Evolutionary conservation across 2,113 vertebrate species (phyloP), one percentile per base, ranked within the genome.

Genomic region (Pedetes capensis): DNA sequence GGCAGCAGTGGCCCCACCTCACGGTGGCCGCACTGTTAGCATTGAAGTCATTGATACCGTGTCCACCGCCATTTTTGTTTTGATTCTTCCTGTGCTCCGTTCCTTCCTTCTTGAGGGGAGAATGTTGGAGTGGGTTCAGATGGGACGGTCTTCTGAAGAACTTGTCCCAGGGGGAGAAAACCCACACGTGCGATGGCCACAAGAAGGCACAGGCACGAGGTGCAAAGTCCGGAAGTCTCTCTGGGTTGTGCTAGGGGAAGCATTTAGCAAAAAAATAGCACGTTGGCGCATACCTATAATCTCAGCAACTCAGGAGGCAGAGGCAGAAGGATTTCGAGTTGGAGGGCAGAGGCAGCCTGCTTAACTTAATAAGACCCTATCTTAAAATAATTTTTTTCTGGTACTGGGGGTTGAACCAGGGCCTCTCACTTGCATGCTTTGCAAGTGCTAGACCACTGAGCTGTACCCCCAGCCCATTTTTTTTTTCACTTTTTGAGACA

Each of bases 181-280:
- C 32, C 7, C 68, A 25, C 78, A 42, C 0, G 0, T 32, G 37
- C 11, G 55, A 8, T 34, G n/a, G 51, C 25, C 34, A 5, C 17
- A 1, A 13, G 1, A 32, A 80, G 32, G n/a, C 27, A 1, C 3
- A 3, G 27, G 0, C 1, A 0, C 23, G 80, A 27, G 5, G 42
- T 23, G 8, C 1, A 2, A 49, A 51, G 29, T 10, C 51, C 18
- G 14, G 32, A 32, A 59, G 20, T 64, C 20, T 17, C 13, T 78
- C 44, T 27, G 78, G 14, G 18, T 34, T 3, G 29, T 39, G 55
- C 39, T 0, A 0, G 27, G 34, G n/a, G 37, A 47, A 17, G 20
- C 8, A 3, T 44, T 14, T 68, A 16, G 87, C 71, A 51, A n/a
- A 32, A n/a, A n/a, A n/a, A n/a, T n/a, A n/a, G n/a, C n/a, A n/a